Evolutionary conservation across 2,797 vertebrate genomes (phyloP).

Genomic region (Chelon labrosus): DNA sequence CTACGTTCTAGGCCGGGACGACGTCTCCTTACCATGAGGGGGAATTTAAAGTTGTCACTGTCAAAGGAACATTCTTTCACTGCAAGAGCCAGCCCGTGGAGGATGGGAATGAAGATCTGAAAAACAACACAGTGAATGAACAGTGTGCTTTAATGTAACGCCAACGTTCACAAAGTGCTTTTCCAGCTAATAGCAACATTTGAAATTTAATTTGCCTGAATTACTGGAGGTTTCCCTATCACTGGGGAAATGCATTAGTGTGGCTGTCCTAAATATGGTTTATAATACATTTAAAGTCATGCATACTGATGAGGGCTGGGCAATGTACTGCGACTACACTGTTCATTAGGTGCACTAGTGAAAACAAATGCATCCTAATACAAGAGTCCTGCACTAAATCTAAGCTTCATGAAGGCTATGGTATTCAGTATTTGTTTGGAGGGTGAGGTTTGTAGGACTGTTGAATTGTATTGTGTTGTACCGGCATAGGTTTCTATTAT

Average conservation of each 20-base stretch:
- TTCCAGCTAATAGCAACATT: background rate
- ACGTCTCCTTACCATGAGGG: conserved; percentile 92
- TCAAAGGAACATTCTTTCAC: conserved; percentile 99
- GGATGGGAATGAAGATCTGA: conserved; percentile 97
- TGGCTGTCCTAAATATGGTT: background rate
- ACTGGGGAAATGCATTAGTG: background rate
- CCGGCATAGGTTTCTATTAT: no score
- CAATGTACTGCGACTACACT: background rate
- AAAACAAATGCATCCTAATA: no score
- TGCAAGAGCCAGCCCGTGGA: conserved; percentile 94
- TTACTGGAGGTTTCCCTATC: background rate
- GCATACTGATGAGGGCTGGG: background rate
- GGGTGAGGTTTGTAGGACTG: background rate
- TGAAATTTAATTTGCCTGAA: background rate
- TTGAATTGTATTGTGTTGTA: no score
- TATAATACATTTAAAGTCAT: background rate
- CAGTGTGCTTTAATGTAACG: background rate
- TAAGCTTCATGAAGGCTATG: no score
- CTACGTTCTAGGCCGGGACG: background rate
- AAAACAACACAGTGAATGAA: conserved; percentile 27
- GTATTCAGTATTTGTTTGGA: no score
- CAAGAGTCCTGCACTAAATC: no score
- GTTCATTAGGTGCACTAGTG: no score
- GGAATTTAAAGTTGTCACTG: conserved; percentile 98
- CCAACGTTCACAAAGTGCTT: background rate